Conservation (phyloP, 2,888 invertebrate genomes). For the Drosophila recens region DNA sequence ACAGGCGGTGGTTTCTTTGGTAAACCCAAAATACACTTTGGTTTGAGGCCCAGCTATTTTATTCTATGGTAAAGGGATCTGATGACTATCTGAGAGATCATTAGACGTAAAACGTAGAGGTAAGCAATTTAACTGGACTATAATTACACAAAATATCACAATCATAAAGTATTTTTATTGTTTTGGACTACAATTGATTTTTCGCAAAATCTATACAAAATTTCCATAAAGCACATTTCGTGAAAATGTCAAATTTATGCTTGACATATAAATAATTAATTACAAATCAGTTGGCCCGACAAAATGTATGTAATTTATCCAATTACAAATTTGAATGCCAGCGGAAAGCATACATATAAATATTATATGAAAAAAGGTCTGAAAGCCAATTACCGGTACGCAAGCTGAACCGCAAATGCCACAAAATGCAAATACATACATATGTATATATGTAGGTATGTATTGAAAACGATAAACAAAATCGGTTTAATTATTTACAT, state of each 20-base stretch:
- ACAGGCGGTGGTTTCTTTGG: neutral
- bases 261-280: conserved; percentile 3
- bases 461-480: neutral
- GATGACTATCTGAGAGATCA: too few relatives aligned
- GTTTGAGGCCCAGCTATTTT: neutral
- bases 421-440: conserved; percentile 37
- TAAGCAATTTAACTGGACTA: too few relatives aligned
- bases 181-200: too few relatives aligned
- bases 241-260: neutral
- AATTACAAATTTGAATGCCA: conserved; percentile 28
- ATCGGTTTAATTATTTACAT: conserved; percentile 15
- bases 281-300: neutral
- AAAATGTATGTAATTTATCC: conserved; percentile 19
- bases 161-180: too few relatives aligned
- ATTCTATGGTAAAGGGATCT: too few relatives aligned
- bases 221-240: neutral
- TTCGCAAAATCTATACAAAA: too few relatives aligned
- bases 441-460: too few relatives aligned
- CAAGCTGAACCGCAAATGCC: conserved; percentile 1
- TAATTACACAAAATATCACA: too few relatives aligned
- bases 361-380: neutral
- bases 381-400: neutral
- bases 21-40: neutral
- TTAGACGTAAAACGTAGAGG: too few relatives aligned
- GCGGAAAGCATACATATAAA: neutral